phyloP scores from a whole-genome alignment of 2,888 invertebrate species.

The Lutraria lutraria region DNA sequence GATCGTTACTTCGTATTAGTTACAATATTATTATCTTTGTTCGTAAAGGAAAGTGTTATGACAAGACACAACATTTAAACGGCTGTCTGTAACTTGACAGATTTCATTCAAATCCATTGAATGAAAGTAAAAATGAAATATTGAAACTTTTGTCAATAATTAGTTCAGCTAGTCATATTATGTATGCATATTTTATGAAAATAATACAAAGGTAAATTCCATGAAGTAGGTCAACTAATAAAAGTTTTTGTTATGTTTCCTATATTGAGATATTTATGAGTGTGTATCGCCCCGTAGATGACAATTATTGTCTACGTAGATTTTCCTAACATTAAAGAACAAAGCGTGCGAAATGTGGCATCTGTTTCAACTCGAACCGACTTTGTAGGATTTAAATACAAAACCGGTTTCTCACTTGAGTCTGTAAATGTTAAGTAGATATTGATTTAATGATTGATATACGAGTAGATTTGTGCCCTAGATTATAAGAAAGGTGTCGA shows the following conservation, averaged over 20 bases:
- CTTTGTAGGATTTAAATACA: background rate
- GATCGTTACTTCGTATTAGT: background rate
- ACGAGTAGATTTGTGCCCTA: background rate
- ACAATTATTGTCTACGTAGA: background rate
- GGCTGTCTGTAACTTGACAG: background rate
- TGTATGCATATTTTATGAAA: background rate
- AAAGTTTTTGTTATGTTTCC: background rate
- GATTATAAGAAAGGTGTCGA: background rate
- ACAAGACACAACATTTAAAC: background rate
- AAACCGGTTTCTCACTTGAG: background rate
- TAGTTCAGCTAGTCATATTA: background rate
- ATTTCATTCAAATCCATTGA: background rate
- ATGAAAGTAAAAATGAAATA: background rate
- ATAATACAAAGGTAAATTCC: background rate
- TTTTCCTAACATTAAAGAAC: background rate
- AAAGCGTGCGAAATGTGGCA: background rate
- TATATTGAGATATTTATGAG: background rate
- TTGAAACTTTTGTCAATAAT: background rate
- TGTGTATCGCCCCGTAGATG: background rate
- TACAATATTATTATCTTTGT: background rate
- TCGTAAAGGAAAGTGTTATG: background rate
- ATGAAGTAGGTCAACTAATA: background rate
- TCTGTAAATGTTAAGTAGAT: background rate
- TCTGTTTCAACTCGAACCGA: background rate
- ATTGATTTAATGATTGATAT: conserved; percentile 16